Base-by-base conservation (phyloP, 2,888 invertebrate genomes). In the Gisinianus flammeolus region DNA sequence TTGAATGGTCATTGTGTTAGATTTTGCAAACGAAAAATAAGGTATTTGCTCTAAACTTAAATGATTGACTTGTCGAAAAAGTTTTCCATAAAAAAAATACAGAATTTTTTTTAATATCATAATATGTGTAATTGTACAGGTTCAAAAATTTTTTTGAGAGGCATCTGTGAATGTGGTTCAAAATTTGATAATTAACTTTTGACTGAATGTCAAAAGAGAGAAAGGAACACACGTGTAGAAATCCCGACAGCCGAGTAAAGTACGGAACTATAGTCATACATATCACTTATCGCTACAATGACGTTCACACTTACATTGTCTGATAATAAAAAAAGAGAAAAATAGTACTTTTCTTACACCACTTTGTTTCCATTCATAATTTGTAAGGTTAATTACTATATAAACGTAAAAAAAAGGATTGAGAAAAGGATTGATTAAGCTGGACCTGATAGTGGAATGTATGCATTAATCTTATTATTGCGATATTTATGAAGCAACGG, bases 371-470 rank as follows among this genome's bases (percentile, higher is more conserved):
- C 35, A 12, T 35, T 35, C 35, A 5, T 35, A 35, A 35, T 8
- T 5, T 35, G 12, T 35, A 8, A 35, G 5, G 35, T 5, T 35
- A 8, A 35, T 35, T 35, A 35, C 5, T 8, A 66, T 31, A 31
- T 30, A 72, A 62, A 30, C 22, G 26, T 24, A n/a, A 72, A 71
- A 71, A 71, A 58, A 72, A 33, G 62, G 72, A 33, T n/a, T 62
- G 22, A 19, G 6, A 26, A 72, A 33, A 35, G 72, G 62, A 58
- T n/a, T 72, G 72, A 72, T 33, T 54, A 72, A 72, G 72, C 72
- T 56, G 72, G 72, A 72, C 72, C 56, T 72, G 72, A 72, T 19
- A 62, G 58, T 72, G 62, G 58, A 72, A 72, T 71, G 30, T 28
- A 72, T 72, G 33, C 62, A 22, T 62, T 6, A 62, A 62, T 24